Evolutionary conservation across 2,113 vertebrate genomes (phyloP), one percentile per base, ranked within the genome.

Genomic region (Xerus inauris): DNA sequence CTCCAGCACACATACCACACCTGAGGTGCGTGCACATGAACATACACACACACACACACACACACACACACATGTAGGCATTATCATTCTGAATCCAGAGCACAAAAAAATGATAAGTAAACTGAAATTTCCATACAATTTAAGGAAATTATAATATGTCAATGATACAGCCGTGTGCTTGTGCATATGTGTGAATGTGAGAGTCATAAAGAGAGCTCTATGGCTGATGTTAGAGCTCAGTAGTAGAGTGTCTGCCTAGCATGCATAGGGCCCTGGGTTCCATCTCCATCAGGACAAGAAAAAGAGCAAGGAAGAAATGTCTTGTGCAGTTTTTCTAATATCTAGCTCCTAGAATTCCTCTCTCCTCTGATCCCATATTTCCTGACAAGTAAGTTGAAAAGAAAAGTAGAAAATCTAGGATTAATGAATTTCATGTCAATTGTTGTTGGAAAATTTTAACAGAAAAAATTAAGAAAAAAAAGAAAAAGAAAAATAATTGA

Each of bases 1-100:
- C 7, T 6, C 3, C 35, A 28, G 14, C 12, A 72, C 32, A 47
- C 49, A 79, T 24, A 51, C 14, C 26, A 49, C 22, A 54, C 57
- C 59, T 10, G 12, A 8, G n/a, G 19, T n/a, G n/a, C n/a, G 17
- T 54, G 54, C 0, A 47, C 11, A 81, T 11, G 30, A 12, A 72
- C 32, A 49, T 40, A 72, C 40, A 67, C 32, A 59, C 20, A 79
- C 32, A 75, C 22, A 40, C 8, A 47, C 32, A 49, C 5, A 57
- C 24, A 71, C 16, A 30, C n/a, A 35, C 16, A 38, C 6, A 75
- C 4, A n/a, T 8, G 1, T 0, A 30, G 0, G 2, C 32, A 51
- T 67, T 77, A 67, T 24, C 4, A n/a, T 10, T 9, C 1, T 22
- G 3, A 3, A 49, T 83, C 30, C 54, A 32, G 38, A 85, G 24